These are phyloP conservation scores for Pterophyllum scalare DNA, from an alignment of 2,113 vertebrate species.

Conservation along the genomic window DNA sequence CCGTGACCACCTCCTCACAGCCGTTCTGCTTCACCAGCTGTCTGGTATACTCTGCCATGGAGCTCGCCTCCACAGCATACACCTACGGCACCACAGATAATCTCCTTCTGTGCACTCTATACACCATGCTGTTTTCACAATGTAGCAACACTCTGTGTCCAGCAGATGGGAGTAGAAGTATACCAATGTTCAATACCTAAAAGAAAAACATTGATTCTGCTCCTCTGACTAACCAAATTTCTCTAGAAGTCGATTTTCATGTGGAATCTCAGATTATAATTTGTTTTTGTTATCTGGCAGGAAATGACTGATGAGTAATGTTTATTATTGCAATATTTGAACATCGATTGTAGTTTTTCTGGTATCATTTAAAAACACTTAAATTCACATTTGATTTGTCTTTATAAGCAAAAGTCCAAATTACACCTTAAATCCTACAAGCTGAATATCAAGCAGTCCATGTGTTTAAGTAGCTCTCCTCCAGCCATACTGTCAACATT, in stretches of 20 bases:
- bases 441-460: not conserved
- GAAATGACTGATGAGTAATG: not conserved
- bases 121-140: not conserved
- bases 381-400: not conserved
- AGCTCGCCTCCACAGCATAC: slow-evolving; percentile 86
- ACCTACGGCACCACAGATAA: slow-evolving; percentile 72
- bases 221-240: not conserved
- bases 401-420: not conserved
- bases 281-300: not conserved
- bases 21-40: slow-evolving; percentile 82
- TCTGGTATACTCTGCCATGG: slow-evolving; percentile 83
- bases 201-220: not conserved
- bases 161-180: slow-evolving; percentile 32
- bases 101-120: not conserved
- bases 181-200: not conserved
- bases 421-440: no score
- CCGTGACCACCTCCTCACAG: slow-evolving; percentile 77
- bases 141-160: slow-evolving; percentile 11
- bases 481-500: slow-evolving; percentile 12
- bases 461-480: not conserved
- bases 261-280: not conserved
- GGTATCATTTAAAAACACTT: not conserved
- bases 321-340: not conserved
- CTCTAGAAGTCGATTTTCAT: not conserved
- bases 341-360: not conserved